Conservation (phyloP, 64 coral and sea anemone genomes). For the Montipora efflorescens region DNA sequence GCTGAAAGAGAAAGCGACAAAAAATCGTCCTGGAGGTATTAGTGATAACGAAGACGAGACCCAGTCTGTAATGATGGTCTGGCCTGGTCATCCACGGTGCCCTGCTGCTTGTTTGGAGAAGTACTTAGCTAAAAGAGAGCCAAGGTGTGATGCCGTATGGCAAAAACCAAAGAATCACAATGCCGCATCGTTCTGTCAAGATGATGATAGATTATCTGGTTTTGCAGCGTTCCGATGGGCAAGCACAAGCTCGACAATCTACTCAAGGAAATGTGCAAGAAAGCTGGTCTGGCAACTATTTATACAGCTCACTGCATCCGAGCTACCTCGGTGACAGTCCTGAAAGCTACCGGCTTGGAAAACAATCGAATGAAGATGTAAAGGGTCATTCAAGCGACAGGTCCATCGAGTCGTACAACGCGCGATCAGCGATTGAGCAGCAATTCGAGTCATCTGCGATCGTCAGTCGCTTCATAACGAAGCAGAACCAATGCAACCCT, state of each 20-base stretch:
- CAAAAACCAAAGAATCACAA: too few relatives aligned
- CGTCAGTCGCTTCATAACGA: slow-evolving; percentile 11
- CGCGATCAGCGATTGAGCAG: slow-evolving; percentile 40
- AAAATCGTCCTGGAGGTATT: slow-evolving; percentile 54
- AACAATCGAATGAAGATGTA: slow-evolving; percentile 36
- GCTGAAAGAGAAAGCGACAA: slow-evolving; percentile 20
- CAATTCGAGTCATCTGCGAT: slow-evolving; percentile 13
- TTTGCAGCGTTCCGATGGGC: slow-evolving; percentile 7
- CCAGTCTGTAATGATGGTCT: slow-evolving; percentile 2
- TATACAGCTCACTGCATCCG: slow-evolving; percentile 66
- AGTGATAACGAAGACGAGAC: slow-evolving; percentile 53
- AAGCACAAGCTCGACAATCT: slow-evolving; percentile 65
- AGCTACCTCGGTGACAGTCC: slow-evolving; percentile 55
- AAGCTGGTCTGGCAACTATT: slow-evolving; percentile 35
- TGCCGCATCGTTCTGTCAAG: too few relatives aligned
- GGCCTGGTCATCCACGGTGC: slow-evolving; percentile 23
- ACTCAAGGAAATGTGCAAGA: slow-evolving; percentile 46
- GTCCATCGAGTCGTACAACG: slow-evolving; percentile 41
- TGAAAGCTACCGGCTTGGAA: slow-evolving; percentile 51
- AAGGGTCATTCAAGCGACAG: not conserved
- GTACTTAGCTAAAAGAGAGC: slow-evolving; percentile 40
- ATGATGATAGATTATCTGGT: not conserved
- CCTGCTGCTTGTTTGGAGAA: slow-evolving; percentile 10
- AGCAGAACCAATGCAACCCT: not conserved
- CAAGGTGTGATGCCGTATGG: slow-evolving; percentile 3